A percentile compares a stretch with the other conserved stretches of the same genome.
phyloP scores from a whole-genome alignment of 1,140 invertebrate species.

The Drosophila biarmipes region DNA sequence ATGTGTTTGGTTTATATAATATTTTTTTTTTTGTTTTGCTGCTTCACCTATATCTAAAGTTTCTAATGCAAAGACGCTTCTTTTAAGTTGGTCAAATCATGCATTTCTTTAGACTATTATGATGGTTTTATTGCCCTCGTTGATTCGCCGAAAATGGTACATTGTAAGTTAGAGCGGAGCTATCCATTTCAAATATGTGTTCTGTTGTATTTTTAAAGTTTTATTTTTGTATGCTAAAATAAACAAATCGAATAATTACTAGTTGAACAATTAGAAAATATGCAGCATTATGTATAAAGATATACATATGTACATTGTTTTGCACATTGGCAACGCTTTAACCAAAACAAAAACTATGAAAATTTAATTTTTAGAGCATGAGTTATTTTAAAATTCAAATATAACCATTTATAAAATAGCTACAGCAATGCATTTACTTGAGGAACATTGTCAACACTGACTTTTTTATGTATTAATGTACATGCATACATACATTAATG shows the following conservation, averaged over 20 bases:
- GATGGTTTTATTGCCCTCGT: neutral
- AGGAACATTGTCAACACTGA: constrained; percentile 1
- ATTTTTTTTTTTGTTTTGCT: neutral
- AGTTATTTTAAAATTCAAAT: neutral
- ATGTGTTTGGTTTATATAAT: neutral
- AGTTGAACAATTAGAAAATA: neutral
- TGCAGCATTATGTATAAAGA: neutral
- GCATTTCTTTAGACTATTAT: neutral
- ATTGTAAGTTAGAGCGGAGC: neutral
- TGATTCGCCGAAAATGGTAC: neutral
- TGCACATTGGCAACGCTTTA: neutral
- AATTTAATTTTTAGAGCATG: neutral
- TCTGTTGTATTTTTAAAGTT: neutral
- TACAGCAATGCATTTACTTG: neutral
- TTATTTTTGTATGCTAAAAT: neutral
- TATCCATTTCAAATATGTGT: neutral
- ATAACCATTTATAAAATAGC: neutral
- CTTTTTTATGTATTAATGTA: neutral
- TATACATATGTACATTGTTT: neutral
- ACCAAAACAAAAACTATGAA: neutral
- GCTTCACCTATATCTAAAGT: neutral
- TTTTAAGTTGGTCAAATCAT: neutral
- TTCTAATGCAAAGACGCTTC: neutral
- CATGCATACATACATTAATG: neutral
- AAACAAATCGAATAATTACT: neutral